Conservation (phyloP, 1,140 invertebrate genomes). For the Sinonovacula constricta region DNA sequence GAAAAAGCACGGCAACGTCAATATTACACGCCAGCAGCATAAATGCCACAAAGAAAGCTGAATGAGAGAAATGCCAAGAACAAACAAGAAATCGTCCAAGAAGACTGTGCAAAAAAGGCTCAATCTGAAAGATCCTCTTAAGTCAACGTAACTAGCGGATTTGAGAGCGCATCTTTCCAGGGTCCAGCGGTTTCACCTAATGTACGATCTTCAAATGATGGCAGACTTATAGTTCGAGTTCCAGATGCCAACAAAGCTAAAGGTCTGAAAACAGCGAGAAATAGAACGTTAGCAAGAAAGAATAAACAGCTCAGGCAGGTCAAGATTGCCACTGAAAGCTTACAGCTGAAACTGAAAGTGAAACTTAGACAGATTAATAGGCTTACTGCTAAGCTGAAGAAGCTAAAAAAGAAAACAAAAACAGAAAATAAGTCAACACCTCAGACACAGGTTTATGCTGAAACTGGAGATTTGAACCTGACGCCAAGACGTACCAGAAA, state of each 20-base stretch:
- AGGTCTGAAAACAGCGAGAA: constrained; percentile 9
- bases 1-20: constrained; percentile 12
- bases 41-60: constrained; percentile 1
- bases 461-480: constrained; percentile 11
- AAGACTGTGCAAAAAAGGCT: constrained; percentile 10
- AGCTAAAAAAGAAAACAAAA: background rate
- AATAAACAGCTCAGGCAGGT: constrained; percentile 2
- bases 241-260: background rate
- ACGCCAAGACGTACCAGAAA: constrained; percentile 22
- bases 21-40: constrained; percentile 4
- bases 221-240: constrained; percentile 13
- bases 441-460: background rate
- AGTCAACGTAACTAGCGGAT: background rate
- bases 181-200: background rate
- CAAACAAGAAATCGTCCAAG: constrained; percentile 21
- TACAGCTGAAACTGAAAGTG: constrained; percentile 6
- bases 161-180: background rate
- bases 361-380: constrained; percentile 3
- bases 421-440: background rate
- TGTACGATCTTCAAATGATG: background rate
- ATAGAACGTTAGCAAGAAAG: constrained; percentile 2
- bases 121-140: background rate
- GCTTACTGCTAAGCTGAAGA: background rate
- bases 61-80: constrained; percentile 14
- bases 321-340: background rate